Percentiles rank a stretch among this genome's conserved stretches.
phyloP scores from a whole-genome alignment of 2,888 invertebrate genomes.

The Lathronympha strigana region DNA sequence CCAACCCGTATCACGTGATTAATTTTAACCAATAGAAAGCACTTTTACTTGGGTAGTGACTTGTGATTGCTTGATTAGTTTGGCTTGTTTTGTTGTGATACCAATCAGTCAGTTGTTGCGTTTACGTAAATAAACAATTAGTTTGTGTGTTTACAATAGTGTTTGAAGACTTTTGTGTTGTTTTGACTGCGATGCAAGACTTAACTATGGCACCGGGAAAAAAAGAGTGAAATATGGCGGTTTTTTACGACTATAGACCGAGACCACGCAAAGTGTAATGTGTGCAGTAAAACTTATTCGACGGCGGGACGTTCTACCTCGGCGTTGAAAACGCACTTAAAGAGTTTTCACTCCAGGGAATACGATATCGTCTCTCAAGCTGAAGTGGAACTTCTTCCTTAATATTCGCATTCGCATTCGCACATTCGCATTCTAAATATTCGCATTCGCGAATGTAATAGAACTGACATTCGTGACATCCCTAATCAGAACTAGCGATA shows the following conservation, averaged over 20 bases:
- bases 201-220: not conserved
- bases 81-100: too few relatives aligned
- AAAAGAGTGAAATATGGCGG: conserved; percentile 1
- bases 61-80: too few relatives aligned
- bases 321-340: conserved; percentile 3
- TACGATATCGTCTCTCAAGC: not conserved
- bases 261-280: conserved; percentile 1
- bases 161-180: too few relatives aligned
- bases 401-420: too few relatives aligned
- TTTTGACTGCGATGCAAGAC: not conserved
- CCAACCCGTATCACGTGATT: too few relatives aligned
- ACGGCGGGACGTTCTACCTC: not conserved
- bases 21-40: too few relatives aligned
- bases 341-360: conserved; percentile 1
- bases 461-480: not conserved
- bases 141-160: too few relatives aligned
- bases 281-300: not conserved
- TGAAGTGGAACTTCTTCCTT: not conserved
- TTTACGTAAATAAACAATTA: not conserved
- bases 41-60: too few relatives aligned
- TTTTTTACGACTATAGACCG: conserved; percentile 6
- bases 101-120: conserved; percentile 6
- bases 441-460: too few relatives aligned
- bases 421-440: too few relatives aligned
- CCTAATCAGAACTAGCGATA: not conserved